Conservation (phyloP, 2,797 vertebrate genomes). For the Danionella dracula region DNA sequence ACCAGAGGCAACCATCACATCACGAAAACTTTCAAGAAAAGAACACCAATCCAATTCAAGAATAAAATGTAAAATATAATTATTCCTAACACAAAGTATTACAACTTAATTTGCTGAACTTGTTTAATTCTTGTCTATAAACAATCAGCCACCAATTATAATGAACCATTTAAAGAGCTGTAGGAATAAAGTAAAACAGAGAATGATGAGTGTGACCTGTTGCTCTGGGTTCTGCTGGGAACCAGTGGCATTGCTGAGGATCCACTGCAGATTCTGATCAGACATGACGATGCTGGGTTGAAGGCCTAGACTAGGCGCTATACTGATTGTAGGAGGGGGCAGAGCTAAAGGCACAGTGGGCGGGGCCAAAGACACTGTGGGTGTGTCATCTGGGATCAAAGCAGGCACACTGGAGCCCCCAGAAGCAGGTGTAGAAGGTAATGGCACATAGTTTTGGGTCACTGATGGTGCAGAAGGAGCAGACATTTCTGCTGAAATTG, state of each 20-base stretch:
- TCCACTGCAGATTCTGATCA: slow-evolving; percentile 97
- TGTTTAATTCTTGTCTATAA: too few species aligned
- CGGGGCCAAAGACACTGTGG: slow-evolving; percentile 54
- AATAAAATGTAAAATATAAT: too few species aligned
- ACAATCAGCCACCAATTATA: too few species aligned
- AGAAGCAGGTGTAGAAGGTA: slow-evolving; percentile 55
- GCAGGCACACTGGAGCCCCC: slow-evolving; percentile 50
- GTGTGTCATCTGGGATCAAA: slow-evolving; percentile 61
- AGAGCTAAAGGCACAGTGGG: slow-evolving; percentile 80
- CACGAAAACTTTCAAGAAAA: too few species aligned
- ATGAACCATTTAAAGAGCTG: too few species aligned
- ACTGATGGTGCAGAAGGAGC: slow-evolving; percentile 59
- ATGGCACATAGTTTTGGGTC: slow-evolving; percentile 74
- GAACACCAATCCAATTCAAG: too few species aligned
- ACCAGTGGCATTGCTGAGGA: slow-evolving; percentile 87
- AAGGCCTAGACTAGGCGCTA: slow-evolving; percentile 81
- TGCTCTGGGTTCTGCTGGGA: slow-evolving; percentile 84
- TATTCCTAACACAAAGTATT: too few species aligned
- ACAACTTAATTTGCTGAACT: too few species aligned
- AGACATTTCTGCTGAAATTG: slow-evolving; percentile 76
- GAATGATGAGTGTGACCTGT: slow-evolving; percentile 77
- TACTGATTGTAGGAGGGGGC: slow-evolving; percentile 79
- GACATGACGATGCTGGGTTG: slow-evolving; percentile 92
- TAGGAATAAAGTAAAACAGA: too few species aligned
- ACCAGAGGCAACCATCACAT: too few species aligned